Evolutionary conservation across 2,888 invertebrate genomes (phyloP).

Genomic region (Aphrophora alni): DNA sequence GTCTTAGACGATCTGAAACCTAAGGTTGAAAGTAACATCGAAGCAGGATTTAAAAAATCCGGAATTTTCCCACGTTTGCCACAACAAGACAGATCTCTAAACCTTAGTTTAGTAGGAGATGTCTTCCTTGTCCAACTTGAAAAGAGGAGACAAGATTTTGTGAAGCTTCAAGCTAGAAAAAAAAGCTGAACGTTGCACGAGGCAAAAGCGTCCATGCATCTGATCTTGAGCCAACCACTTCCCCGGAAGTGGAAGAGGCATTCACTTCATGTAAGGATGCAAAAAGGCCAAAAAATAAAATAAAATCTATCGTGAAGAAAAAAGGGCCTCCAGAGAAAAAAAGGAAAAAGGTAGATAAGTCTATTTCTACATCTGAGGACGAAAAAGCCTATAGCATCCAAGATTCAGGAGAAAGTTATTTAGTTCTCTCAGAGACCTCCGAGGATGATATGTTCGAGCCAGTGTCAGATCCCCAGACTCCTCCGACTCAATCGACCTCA

Average conservation of each 20-base stretch:
- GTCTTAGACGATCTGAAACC: constrained; percentile 25
- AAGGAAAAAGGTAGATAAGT: not conserved
- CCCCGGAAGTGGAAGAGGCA: not conserved
- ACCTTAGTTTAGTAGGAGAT: not conserved
- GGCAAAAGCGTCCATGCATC: constrained; percentile 15
- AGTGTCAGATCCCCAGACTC: not conserved
- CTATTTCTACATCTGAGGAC: constrained; percentile 21
- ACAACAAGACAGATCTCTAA: constrained; percentile 26
- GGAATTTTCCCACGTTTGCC: constrained; percentile 28
- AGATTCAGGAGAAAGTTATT: constrained; percentile 23
- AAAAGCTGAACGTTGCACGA: constrained; percentile 20
- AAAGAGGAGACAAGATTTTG: constrained; percentile 20
- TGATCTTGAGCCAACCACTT: not conserved
- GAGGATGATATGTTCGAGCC: constrained; percentile 14
- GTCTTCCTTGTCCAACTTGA: too few relatives aligned
- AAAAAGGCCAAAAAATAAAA: constrained; percentile 2
- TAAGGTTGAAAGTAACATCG: constrained; percentile 22
- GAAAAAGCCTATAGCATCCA: constrained; percentile 20
- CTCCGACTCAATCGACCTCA: too few relatives aligned
- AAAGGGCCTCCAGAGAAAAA: constrained; percentile 14
- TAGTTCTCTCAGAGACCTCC: constrained; percentile 14
- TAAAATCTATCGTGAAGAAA: constrained; percentile 9
- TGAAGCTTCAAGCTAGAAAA: constrained; percentile 14
- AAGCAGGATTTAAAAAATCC: constrained; percentile 24
- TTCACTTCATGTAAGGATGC: constrained; percentile 7